Evolutionary conservation across 92 coral and sea anemone genomes (phyloP), one percentile per base, ranked within the genome.

Genomic region (Siderastrea siderea): DNA sequence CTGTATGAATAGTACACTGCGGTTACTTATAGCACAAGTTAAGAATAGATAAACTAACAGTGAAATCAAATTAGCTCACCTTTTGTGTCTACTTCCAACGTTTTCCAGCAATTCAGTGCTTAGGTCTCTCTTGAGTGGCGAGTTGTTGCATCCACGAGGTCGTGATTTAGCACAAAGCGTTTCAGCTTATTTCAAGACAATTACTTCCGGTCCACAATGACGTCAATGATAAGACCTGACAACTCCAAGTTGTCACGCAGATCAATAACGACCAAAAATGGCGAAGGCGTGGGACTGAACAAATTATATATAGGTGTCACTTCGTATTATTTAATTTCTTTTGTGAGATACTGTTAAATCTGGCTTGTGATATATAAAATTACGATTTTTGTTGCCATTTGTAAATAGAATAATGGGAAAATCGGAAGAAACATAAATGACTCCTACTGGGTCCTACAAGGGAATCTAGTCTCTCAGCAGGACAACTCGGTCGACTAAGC

Each of bases 161-260:
- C 4, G 75, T 67, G 14, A 43, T 26, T 2, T n/a, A 15, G 54
- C 45, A 3, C n/a, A 38, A 58, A 0, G 65, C 84, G 74, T 80
- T 66, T 53, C 13, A 69, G 68, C 78, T 44, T 55, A 45, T 54
- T 54, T 68, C 67, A 69, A 44, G 69, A 57, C 4, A 14, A 47
- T 11, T 43, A 45, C 86, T 82, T 82, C 86, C 86, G 69, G 86
- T 52, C 59, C 1, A 14, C 3, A 13, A n/a, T 82, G 86, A 82
- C 86, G 86, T 82, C 86, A 82, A 82, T 46, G n/a, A 5, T 26
- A 46, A 19, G 7, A 0, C 58, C 1, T 43, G 66, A 16, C 58
- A 2, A 50, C 47, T 26, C 38, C 38, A 26, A 26, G 38, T 26
- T 26, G 78, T 47, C 16, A 70, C 75, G 15, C 75, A 70, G 15